Base-by-base conservation (phyloP, 2,797 vertebrate genomes). In the Eidolon dupreanum region DNA sequence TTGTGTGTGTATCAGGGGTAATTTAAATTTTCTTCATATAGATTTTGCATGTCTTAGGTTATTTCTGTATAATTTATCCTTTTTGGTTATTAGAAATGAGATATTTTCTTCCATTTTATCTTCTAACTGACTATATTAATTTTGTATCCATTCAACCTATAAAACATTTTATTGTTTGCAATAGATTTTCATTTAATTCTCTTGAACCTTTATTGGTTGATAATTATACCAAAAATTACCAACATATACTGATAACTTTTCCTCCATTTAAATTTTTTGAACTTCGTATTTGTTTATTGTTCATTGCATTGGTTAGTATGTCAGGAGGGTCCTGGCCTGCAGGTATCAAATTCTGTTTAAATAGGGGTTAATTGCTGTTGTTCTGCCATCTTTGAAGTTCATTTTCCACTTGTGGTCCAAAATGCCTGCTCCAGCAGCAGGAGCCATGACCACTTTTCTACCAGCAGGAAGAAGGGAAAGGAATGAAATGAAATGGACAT, bases 51-150 rank as follows among this genome's bases (percentile, higher is more conserved):
- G 28, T 81, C 20, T 88, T 94, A 63, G 33, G 6, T 88, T 88
- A 92, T 88, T 88, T 83, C 61, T 61, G 3, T 77, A 15, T 83
- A n/a, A 55, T 90, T 93, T 63, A 81, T 77, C 16, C 2, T 51
- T 93, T 89, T 81, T 75, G 17, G 12, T 57, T 93, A 70, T 93
- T 82, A 81, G 8, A 82, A 46, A 20, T 91, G 51, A 89, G 74
- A 19, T 61, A 24, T 55, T 70, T 81, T 90, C 85, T 63, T 96
- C 61, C 43, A 15, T 49, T 22, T 70, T 70, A 61, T 11, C 20
- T 74, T 75, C 26, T 90, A 70, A 94, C 24, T 89, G 74, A 31
- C 36, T 89, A 15, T 63, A 31, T 90, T 89, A 75, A 88, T 63
- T 86, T 86, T 70, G 17, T 49, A 81, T 70, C 43, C n/a, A 61